These are phyloP conservation scores for Ctenodactylus gundi DNA, from an alignment of 2,113 vertebrate genomes.

Conservation along the genomic window DNA sequence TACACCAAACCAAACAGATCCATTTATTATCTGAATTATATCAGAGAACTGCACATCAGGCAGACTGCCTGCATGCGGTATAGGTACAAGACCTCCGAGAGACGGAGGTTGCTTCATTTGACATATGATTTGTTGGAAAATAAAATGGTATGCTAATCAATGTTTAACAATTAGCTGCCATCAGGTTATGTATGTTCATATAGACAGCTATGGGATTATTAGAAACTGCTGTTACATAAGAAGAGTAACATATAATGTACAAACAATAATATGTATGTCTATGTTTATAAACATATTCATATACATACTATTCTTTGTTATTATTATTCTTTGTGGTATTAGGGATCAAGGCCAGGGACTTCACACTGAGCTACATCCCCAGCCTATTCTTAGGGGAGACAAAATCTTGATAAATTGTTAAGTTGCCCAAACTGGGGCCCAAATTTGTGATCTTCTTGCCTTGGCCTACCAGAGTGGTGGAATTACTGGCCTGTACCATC, in stretches of 20 bases:
- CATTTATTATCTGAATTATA: neutral
- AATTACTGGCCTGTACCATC: no score
- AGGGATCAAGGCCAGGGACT: no score
- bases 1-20: neutral
- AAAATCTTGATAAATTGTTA: no score
- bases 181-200: neutral
- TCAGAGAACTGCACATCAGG: neutral
- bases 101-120: neutral
- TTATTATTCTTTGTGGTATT: neutral
- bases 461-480: no score
- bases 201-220: neutral
- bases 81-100: neutral
- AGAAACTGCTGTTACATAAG: neutral
- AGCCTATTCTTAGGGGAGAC: no score
- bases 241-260: neutral
- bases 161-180: neutral
- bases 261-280: neutral
- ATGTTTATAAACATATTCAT: neutral
- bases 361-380: no score
- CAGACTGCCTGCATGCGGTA: neutral
- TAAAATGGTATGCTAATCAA: neutral
- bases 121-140: neutral
- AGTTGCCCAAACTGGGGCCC: no score
- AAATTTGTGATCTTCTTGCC: no score
- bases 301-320: neutral